Evolutionary conservation across 2,113 vertebrate species (phyloP).

Genomic region (Noturus placidus): DNA sequence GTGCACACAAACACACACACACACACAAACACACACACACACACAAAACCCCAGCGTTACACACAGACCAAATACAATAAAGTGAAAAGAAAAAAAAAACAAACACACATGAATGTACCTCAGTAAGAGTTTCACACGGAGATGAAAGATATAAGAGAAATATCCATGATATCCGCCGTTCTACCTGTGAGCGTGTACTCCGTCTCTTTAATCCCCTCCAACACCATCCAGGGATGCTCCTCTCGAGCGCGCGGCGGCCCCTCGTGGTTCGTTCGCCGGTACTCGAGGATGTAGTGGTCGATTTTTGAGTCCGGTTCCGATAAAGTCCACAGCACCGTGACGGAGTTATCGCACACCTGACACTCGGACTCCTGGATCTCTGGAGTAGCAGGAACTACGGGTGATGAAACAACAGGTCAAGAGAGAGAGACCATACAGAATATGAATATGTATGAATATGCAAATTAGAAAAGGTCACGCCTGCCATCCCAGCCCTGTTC

Average conservation of each 20-base stretch:
- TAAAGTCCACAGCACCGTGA: constrained; percentile 82
- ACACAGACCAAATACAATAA: neutral
- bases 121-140: neutral
- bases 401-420: constrained; percentile 12
- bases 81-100: neutral
- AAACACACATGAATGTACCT: neutral
- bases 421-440: neutral
- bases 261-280: constrained; percentile 89
- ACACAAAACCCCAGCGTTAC: no score
- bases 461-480: neutral
- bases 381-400: constrained; percentile 84
- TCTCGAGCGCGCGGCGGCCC: constrained; percentile 87
- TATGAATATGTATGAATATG: neutral
- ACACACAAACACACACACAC: neutral
- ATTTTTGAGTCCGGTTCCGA: constrained; percentile 86
- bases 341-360: constrained; percentile 90
- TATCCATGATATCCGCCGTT: neutral
- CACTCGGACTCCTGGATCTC: constrained; percentile 85
- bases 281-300: constrained; percentile 90
- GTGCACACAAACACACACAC: constrained; percentile 52
- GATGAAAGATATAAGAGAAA: neutral
- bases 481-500: neutral
- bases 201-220: constrained; percentile 84
- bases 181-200: constrained; percentile 84
- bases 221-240: constrained; percentile 96